These are phyloP conservation scores for Rhabdomys pumilio DNA, from an alignment of 2,797 vertebrate genomes.

Conservation along the genomic window DNA sequence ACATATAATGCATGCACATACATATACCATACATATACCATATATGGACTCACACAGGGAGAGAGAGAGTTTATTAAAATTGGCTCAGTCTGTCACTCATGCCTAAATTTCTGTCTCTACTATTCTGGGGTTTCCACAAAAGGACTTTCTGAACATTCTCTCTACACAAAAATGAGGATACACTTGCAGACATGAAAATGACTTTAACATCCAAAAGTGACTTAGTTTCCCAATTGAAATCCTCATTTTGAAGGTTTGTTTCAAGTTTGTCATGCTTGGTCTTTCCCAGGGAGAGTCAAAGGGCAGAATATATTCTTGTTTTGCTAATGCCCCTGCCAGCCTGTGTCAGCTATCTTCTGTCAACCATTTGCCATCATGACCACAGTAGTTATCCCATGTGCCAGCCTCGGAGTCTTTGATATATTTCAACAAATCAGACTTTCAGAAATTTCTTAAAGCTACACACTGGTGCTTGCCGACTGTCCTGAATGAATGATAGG, in stretches of 20 bases:
- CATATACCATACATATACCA: too few relatives aligned
- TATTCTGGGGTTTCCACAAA: slow-evolving; percentile 23
- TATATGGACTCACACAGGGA: neutral
- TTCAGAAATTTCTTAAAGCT: slow-evolving; percentile 51
- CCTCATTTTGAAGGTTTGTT: slow-evolving; percentile 54
- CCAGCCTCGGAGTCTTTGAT: slow-evolving; percentile 61
- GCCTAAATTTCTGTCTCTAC: slow-evolving; percentile 20
- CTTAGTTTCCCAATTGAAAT: slow-evolving; percentile 37
- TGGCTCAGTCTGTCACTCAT: slow-evolving; percentile 46
- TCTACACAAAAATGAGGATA: slow-evolving; percentile 47
- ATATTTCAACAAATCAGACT: slow-evolving; percentile 56
- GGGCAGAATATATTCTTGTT: slow-evolving; percentile 52
- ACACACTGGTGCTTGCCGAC: slow-evolving; percentile 12
- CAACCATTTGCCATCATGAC: slow-evolving; percentile 10
- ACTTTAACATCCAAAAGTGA: slow-evolving; percentile 61
- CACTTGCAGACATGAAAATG: slow-evolving; percentile 49
- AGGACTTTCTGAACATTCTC: slow-evolving; percentile 46
- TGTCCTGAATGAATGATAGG: neutral
- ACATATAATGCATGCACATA: neutral
- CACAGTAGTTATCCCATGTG: slow-evolving; percentile 64
- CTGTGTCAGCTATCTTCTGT: slow-evolving; percentile 58
- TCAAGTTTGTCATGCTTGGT: neutral
- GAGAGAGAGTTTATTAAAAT: neutral
- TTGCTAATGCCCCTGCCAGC: slow-evolving; percentile 37
- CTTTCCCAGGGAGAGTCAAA: slow-evolving; percentile 49